Conservation (phyloP, 2,113 vertebrate species). For the Emydura subglobosa region DNA sequence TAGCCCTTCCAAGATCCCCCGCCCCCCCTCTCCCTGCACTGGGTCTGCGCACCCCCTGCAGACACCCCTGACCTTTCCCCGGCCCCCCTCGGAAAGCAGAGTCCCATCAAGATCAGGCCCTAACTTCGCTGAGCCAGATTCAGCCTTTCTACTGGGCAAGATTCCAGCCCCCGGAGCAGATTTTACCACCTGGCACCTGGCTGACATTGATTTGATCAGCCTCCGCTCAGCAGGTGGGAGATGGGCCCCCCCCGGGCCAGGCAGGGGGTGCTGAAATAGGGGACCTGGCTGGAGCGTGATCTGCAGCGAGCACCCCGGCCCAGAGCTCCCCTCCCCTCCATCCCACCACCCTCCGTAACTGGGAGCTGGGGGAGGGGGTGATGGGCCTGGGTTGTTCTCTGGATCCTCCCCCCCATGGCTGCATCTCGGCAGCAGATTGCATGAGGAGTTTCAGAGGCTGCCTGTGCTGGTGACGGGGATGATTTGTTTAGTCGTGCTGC, state of each 20-base stretch:
- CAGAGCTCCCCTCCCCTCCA: too few species aligned
- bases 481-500: too few species aligned
- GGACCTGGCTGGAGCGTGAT: background rate
- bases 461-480: too few species aligned
- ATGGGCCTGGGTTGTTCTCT: background rate
- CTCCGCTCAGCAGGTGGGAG: background rate
- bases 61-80: background rate
- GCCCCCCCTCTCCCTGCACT: background rate
- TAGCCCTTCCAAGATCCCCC: background rate
- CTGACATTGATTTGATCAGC: background rate
- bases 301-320: too few species aligned
- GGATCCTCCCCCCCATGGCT: too few species aligned
- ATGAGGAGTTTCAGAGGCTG: too few species aligned
- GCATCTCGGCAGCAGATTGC: too few species aligned
- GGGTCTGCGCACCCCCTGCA: background rate
- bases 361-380: too few species aligned
- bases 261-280: background rate
- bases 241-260: background rate
- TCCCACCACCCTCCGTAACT: background rate
- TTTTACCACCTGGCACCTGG: background rate
- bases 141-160: background rate
- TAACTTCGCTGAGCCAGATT: background rate
- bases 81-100: background rate
- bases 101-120: background rate
- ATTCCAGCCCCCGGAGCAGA: too few species aligned